Evolutionary conservation across 1,140 invertebrate genomes (phyloP), one percentile per base, ranked within the genome.

Genomic region (Drosophila orena): DNA sequence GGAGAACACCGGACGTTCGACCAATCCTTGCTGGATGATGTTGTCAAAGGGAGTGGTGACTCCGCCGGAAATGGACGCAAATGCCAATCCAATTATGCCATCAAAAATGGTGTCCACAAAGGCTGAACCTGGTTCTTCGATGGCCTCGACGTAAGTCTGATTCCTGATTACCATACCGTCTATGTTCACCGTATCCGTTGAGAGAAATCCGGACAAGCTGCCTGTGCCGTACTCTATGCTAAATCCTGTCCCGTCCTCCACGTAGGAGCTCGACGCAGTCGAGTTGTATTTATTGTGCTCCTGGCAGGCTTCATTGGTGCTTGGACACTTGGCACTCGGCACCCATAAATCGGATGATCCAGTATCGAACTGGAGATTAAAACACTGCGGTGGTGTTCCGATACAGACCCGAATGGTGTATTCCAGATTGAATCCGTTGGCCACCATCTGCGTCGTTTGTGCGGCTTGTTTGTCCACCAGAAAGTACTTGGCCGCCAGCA

Each of bases 331-430:
- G 0, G 3, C 17, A 44, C 42, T 44, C 1, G 42, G 42, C 17
- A 44, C 42, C 42, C 42, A 44, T 17, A 44, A 2, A 11, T 44
- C 17, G 42, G 42, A 15, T 17, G 42, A 44, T 22, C 42, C 42
- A 4, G 42, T 44, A 10, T 44, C 42, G 42, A 44, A 44, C 11
- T 20, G 4, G 4, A 44, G 42, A 12, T 44, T 44, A 17, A 44
- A 44, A 12, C 42, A 44, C 42, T 44, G 42, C 17, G 17, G 42
- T 20, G 42, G 42, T 11, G 42, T 44, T 44, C 42, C 42, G 17
- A 44, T 44, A 0, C 42, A 44, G 1, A 22, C 8, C 1, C 3
- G 7, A 20, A 44, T 44, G 17, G 42, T 22, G 42, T 44, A 44
- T 8, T 44, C 42, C 42, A 12, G 17, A 10, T 44, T 44, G 42